Percentiles rank a stretch among this genome's conserved stretches.
These are phyloP conservation scores for Pangasius krempfi DNA, from an alignment of 2,797 vertebrate genomes.

Conservation along the genomic window DNA sequence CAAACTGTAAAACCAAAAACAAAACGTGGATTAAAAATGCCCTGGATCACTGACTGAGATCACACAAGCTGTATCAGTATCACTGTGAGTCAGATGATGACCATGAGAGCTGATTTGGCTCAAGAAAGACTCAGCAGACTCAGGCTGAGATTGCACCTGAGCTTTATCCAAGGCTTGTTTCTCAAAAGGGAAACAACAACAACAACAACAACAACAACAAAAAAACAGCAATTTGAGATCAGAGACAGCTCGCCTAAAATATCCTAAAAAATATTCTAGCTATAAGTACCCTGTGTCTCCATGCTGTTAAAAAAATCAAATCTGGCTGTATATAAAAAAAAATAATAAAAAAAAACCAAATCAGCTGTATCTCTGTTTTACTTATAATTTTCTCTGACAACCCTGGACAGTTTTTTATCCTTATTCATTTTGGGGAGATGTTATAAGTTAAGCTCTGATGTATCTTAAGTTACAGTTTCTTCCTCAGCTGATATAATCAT, in stretches of 20 bases:
- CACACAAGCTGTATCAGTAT: background rate
- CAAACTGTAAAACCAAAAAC: too few relatives aligned
- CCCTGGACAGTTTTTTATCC: background rate
- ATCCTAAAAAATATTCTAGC: background rate
- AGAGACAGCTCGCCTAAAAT: background rate
- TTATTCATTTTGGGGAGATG: background rate
- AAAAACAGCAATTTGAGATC: background rate
- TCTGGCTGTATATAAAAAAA: too few relatives aligned
- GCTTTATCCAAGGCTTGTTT: background rate
- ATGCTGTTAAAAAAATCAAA: background rate
- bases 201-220: background rate
- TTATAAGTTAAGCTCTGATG: too few relatives aligned
- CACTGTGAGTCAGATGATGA: background rate
- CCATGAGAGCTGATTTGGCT: background rate
- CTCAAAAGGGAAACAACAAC: background rate
- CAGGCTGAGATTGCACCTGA: background rate
- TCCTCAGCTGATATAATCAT: too few relatives aligned
- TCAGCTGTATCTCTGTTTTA: background rate
- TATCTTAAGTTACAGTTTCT: too few relatives aligned
- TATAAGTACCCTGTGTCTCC: background rate
- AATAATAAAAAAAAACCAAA: background rate
- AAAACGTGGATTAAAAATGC: background rate
- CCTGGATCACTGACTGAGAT: background rate
- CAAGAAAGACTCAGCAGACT: background rate
- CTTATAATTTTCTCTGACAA: background rate